A percentile compares a stretch with the other conserved stretches of the same genome.
Conservation (phyloP, 2,888 invertebrate species). For the Melipona beecheii region DNA sequence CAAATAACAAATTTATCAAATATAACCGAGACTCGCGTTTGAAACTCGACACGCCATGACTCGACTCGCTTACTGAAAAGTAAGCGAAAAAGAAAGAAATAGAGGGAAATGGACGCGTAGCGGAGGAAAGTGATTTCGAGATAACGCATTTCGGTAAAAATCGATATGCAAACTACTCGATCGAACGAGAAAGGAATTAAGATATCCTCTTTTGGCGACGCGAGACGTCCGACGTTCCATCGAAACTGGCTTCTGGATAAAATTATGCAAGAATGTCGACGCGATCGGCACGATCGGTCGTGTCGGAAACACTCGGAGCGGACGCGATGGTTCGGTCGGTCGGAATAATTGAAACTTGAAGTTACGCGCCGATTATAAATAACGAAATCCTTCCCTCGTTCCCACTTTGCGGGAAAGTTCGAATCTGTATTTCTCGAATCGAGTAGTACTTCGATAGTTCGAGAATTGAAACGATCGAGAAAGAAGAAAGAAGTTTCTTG, state of each 20-base stretch:
- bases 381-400: slow-evolving; percentile 16
- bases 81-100: neutral
- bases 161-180: neutral
- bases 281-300: slow-evolving; percentile 10
- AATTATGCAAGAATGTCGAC: slow-evolving; percentile 49
- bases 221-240: neutral
- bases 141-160: slow-evolving; percentile 17
- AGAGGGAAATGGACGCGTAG: neutral
- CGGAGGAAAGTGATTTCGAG: neutral
- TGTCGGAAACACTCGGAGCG: neutral
- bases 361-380: slow-evolving; percentile 11
- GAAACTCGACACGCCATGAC: neutral
- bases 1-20: too few relatives aligned
- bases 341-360: slow-evolving; percentile 46
- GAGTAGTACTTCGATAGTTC: neutral
- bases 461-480: neutral
- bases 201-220: slow-evolving; percentile 45
- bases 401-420: neutral
- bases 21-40: neutral
- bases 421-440: neutral
- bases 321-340: slow-evolving; percentile 1
- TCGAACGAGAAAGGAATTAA: slow-evolving; percentile 46
- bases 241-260: slow-evolving; percentile 35
- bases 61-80: neutral
- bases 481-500: neutral